These are phyloP conservation scores for Cantharis flavilabris DNA, from an alignment of 2,888 invertebrate genomes.

Conservation along the genomic window DNA sequence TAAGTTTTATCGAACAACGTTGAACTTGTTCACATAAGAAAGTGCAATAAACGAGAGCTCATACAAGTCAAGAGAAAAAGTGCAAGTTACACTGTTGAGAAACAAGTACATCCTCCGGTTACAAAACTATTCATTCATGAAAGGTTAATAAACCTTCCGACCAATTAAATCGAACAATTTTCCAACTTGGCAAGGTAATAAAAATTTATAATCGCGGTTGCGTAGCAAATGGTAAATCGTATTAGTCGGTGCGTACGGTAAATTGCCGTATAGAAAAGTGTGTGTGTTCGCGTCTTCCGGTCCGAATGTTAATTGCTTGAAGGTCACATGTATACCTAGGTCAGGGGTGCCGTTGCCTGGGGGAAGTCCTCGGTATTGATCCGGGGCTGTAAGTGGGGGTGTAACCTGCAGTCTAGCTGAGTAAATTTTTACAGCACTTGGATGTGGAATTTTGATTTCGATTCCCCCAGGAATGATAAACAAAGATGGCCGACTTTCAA, in stretches of 20 bases:
- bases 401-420: conserved; percentile 9
- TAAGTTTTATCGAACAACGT: neutral
- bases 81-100: conserved; percentile 7
- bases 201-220: neutral
- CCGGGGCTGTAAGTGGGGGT: conserved; percentile 27
- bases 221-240: neutral
- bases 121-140: conserved; percentile 16
- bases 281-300: neutral
- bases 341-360: conserved; percentile 32
- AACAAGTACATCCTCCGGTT: conserved; percentile 15
- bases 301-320: conserved; percentile 17
- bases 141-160: conserved; percentile 19
- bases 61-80: neutral
- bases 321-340: conserved; percentile 33
- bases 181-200: neutral
- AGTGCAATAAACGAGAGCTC: neutral
- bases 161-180: conserved; percentile 12
- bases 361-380: conserved; percentile 28
- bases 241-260: neutral
- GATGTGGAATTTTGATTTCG: neutral
- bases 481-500: neutral
- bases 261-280: neutral
- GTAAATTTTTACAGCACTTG: neutral
- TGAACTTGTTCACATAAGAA: neutral
- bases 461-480: neutral